Percentiles rank a stretch among this genome's conserved stretches.
These are phyloP conservation scores for Mesocricetus auratus DNA, from an alignment of 2,113 vertebrate species.

Conservation along the genomic window DNA sequence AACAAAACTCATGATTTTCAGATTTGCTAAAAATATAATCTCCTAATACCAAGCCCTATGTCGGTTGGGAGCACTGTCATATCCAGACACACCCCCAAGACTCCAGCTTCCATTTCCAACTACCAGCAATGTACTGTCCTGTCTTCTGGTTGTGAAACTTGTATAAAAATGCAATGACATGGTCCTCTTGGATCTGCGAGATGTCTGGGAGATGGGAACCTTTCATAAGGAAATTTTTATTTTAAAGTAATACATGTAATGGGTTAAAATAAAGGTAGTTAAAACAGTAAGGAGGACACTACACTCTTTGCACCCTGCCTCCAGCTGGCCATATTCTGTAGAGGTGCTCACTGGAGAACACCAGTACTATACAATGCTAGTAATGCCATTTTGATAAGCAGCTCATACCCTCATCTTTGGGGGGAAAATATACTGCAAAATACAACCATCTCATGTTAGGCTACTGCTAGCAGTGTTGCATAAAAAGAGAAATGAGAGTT, in stretches of 20 bases:
- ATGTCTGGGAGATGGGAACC: neutral
- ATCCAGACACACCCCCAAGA: neutral
- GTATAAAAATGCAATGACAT: neutral
- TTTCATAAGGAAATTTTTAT: slow-evolving; percentile 3
- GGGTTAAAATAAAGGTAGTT: neutral
- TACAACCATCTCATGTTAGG: neutral
- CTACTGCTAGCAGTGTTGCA: neutral
- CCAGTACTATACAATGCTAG: neutral
- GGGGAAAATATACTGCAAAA: neutral
- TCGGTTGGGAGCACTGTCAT: neutral
- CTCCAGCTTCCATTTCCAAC: neutral
- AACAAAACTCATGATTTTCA: neutral
- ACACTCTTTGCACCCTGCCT: neutral
- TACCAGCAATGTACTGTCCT: neutral
- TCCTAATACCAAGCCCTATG: neutral
- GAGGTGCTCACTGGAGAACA: neutral
- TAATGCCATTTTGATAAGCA: neutral
- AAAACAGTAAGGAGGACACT: neutral
- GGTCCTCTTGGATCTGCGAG: neutral
- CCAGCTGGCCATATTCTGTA: neutral
- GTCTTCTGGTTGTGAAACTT: neutral
- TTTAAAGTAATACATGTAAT: neutral
- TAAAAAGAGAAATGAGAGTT: neutral
- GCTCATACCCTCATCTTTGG: neutral
- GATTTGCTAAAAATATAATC: neutral